These are phyloP conservation scores for Toxostoma redivivum DNA, from an alignment of 2,113 vertebrate genomes.

Conservation along the genomic window DNA sequence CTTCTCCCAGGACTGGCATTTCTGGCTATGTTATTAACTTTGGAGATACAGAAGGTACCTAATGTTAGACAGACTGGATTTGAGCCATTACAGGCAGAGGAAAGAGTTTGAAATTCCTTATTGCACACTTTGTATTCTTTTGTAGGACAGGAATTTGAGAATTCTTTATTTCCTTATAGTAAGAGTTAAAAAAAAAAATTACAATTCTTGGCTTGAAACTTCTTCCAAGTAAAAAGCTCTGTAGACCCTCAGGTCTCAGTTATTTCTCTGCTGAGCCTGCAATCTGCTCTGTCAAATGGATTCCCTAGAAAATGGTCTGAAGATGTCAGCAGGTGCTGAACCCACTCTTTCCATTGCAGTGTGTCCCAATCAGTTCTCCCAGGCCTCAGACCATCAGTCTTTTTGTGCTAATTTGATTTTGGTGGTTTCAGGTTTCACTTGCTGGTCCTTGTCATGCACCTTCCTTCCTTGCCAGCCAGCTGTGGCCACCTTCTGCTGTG, in stretches of 20 bases:
- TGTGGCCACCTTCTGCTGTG: neutral
- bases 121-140: neutral
- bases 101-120: neutral
- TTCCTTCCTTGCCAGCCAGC: neutral
- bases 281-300: neutral
- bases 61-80: neutral
- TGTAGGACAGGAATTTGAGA: neutral
- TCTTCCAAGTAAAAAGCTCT: neutral
- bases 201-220: neutral
- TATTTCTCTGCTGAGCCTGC: neutral
- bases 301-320: neutral
- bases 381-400: neutral
- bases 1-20: neutral
- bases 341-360: neutral
- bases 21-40: neutral
- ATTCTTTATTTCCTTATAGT: neutral
- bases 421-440: neutral
- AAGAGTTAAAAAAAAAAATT: neutral
- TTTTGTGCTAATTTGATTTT: neutral
- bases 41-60: rapidly evolving
- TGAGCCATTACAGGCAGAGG: neutral
- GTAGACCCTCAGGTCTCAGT: neutral
- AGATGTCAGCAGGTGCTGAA: neutral
- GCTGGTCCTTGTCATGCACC: neutral
- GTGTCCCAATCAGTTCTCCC: neutral